These are phyloP conservation scores for Psammodynastes pulverulentus DNA, from an alignment of 2,113 vertebrate species.

Conservation along the genomic window DNA sequence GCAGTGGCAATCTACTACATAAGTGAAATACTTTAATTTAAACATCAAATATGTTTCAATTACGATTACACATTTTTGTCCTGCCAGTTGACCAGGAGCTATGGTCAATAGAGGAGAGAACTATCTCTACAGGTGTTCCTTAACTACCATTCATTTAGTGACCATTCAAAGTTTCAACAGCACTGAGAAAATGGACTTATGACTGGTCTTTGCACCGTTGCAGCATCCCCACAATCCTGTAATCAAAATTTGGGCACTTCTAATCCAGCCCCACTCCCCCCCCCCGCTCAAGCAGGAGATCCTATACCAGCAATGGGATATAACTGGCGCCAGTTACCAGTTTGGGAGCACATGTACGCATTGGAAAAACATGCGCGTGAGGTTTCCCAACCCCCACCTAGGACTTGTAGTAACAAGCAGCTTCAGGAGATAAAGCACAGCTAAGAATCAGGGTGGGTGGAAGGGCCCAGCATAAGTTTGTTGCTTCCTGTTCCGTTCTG, in stretches of 20 bases:
- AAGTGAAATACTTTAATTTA: not conserved
- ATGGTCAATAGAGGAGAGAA: not conserved
- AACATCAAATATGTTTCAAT: not conserved
- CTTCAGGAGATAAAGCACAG: no score
- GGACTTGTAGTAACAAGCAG: no score
- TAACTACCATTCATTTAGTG: not conserved
- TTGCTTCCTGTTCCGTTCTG: no score
- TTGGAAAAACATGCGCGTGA: no score
- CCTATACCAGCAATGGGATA: no score
- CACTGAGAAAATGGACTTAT: not conserved
- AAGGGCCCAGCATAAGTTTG: no score
- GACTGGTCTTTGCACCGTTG: not conserved
- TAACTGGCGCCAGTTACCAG: no score
- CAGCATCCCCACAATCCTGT: not conserved
- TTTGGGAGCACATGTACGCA: no score
- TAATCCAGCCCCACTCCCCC: no score
- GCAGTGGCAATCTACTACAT: not conserved
- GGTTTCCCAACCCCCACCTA: no score
- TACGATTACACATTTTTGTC: not conserved
- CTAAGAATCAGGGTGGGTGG: no score
- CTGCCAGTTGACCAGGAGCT: not conserved
- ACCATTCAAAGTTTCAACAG: not conserved
- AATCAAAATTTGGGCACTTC: not conserved
- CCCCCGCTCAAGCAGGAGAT: no score
- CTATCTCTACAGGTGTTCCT: not conserved